Evolutionary conservation across 2,113 vertebrate genomes (phyloP).

Genomic region (Tonatia bakeri): DNA sequence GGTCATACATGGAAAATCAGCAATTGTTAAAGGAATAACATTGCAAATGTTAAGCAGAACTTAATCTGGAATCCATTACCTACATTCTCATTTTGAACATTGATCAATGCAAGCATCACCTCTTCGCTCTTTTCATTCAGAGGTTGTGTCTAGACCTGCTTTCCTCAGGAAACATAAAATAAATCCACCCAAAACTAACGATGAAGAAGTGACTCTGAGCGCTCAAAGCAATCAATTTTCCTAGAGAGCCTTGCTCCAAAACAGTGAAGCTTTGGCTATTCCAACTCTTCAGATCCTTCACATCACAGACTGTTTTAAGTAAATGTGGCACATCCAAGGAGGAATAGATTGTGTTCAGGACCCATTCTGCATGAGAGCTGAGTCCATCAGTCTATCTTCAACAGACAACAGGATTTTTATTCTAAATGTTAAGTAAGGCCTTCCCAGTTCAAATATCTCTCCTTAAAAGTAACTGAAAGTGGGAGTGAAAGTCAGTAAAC

Average conservation of each 20-base stretch:
- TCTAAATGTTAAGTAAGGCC: not conserved
- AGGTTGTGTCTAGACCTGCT: not conserved
- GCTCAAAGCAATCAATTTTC: constrained; percentile 10
- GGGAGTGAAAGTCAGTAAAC: no score
- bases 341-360: not conserved
- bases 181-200: not conserved
- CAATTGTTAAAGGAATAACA: not conserved
- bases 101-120: not conserved
- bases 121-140: not conserved
- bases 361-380: not conserved
- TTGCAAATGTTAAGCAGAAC: constrained; percentile 30
- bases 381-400: not conserved
- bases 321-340: not conserved
- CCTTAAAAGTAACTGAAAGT: constrained; percentile 1
- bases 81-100: constrained; percentile 23
- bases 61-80: not conserved
- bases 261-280: not conserved
- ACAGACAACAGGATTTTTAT: not conserved
- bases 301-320: not conserved
- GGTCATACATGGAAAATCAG: constrained; percentile 19
- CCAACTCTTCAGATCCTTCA: not conserved
- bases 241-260: not conserved
- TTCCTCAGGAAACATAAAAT: constrained; percentile 29
- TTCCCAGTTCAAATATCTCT: not conserved
- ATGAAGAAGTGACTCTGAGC: not conserved